Conservation (phyloP, 2,888 invertebrate genomes). For the Rotaria socialis region DNA sequence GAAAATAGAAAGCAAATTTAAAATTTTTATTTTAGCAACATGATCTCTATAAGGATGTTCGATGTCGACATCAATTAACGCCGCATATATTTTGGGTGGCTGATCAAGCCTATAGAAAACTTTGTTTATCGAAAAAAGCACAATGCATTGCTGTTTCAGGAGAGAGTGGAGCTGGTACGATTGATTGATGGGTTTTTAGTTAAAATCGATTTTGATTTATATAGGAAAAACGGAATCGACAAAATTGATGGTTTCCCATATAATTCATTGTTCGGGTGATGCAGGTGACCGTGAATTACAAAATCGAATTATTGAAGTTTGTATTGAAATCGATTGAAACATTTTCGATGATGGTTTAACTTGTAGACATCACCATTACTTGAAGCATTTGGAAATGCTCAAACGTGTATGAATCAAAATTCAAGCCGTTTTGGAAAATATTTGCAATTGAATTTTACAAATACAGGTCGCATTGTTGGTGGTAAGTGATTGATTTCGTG, state of each 20-base stretch:
- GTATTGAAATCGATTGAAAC: background rate
- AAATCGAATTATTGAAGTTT: slow-evolving; percentile 54
- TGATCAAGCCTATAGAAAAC: slow-evolving; percentile 51
- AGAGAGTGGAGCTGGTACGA: slow-evolving; percentile 53
- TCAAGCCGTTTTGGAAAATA: slow-evolving; percentile 54
- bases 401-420: slow-evolving; percentile 54
- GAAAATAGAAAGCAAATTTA: background rate
- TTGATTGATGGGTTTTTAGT: background rate
- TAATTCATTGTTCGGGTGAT: slow-evolving; percentile 52
- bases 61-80: slow-evolving; percentile 50
- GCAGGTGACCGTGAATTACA: slow-evolving; percentile 49
- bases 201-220: background rate
- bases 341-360: slow-evolving; percentile 17
- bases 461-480: slow-evolving; percentile 51
- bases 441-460: slow-evolving; percentile 53
- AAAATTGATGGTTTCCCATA: slow-evolving; percentile 54
- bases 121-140: slow-evolving; percentile 50
- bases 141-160: slow-evolving; percentile 57
- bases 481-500: slow-evolving; percentile 48
- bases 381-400: slow-evolving; percentile 55
- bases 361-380: slow-evolving; percentile 52
- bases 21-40: slow-evolving; percentile 49
- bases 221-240: slow-evolving; percentile 54
- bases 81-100: slow-evolving; percentile 55
- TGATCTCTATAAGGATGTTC: slow-evolving; percentile 50